phyloP scores from a whole-genome alignment of 2,113 vertebrate species.

The Pongo pygmaeus region DNA sequence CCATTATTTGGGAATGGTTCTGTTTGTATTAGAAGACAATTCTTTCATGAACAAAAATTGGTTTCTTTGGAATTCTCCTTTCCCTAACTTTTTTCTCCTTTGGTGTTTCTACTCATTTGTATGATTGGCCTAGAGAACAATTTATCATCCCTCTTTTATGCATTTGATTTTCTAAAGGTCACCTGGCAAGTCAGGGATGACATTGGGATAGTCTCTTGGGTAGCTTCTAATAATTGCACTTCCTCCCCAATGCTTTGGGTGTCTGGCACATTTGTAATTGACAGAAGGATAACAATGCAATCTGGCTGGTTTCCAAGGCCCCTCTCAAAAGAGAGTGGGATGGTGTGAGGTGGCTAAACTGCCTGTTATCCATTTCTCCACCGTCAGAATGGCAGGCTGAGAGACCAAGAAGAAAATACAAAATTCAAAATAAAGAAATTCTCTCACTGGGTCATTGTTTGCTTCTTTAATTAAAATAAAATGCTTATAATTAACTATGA shows the following conservation, averaged over 20 bases:
- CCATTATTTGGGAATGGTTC: background rate
- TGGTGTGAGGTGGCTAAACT: background rate
- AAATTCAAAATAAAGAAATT: background rate
- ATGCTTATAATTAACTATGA: background rate
- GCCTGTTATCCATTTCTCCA: background rate
- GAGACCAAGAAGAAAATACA: background rate
- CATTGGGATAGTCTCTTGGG: constrained; percentile 55
- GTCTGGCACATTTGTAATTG: constrained; percentile 67
- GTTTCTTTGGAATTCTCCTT: constrained; percentile 12
- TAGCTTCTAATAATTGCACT: constrained; percentile 49
- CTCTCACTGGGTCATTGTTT: background rate
- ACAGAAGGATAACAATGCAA: constrained; percentile 60
- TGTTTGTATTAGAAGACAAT: constrained; percentile 30
- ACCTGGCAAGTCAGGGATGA: constrained; percentile 52
- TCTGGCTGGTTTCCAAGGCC: constrained; percentile 66
- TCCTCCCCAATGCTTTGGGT: constrained; percentile 62
- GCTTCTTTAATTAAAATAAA: background rate
- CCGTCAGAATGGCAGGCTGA: background rate
- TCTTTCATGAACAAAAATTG: background rate
- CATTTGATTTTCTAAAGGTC: constrained; percentile 72
- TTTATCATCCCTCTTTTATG: constrained; percentile 51
- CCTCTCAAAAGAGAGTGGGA: background rate
- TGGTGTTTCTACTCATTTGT: constrained; percentile 32
- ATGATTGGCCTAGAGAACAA: constrained; percentile 43
- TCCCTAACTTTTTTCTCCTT: background rate